Percentiles rank a stretch among this genome's conserved stretches.
phyloP scores from a whole-genome alignment of 2,797 vertebrate genomes.

The Coregonus sp. region DNA sequence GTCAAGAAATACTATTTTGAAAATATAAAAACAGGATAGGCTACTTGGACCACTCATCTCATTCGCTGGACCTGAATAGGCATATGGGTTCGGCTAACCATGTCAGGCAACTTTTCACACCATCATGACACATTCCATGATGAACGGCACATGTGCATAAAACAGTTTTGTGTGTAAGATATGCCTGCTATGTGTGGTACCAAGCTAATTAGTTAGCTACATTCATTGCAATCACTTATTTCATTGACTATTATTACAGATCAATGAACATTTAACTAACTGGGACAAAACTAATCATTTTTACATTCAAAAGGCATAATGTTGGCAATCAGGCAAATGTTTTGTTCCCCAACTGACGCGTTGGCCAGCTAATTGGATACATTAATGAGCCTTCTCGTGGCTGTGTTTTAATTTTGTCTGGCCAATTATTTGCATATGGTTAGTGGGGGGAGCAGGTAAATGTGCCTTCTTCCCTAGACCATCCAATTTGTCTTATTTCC shows the following conservation, averaged over 20 bases:
- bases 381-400: neutral
- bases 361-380: neutral
- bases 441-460: neutral
- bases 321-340: neutral
- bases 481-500: neutral
- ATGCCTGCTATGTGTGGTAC: neutral
- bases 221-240: slow-evolving; percentile 17
- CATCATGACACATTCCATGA: neutral
- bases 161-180: neutral
- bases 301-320: neutral
- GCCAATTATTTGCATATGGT: neutral
- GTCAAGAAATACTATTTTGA: neutral
- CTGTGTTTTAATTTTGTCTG: neutral
- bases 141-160: neutral
- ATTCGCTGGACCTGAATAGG: neutral
- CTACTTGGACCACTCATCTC: too few relatives aligned
- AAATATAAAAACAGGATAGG: too few relatives aligned
- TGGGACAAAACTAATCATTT: neutral
- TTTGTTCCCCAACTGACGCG: neutral
- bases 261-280: neutral
- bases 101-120: neutral
- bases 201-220: slow-evolving; percentile 8
- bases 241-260: neutral
- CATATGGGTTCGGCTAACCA: neutral
- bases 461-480: neutral